Conservation (phyloP, 2,113 vertebrate species). For the Eulacestoma nigropectus region DNA sequence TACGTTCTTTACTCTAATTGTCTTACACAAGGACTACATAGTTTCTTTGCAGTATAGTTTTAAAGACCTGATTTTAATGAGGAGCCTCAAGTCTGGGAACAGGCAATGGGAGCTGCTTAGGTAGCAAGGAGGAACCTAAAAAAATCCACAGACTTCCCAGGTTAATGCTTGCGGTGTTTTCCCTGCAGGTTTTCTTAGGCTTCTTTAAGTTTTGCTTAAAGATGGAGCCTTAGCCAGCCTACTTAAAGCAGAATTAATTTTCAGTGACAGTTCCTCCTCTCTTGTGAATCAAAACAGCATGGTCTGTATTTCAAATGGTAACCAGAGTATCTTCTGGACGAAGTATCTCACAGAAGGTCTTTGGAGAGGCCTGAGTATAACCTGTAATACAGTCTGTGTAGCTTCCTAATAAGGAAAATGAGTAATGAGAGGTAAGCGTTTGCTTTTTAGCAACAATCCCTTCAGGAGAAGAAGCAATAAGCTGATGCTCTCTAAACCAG, state of each 20-base stretch:
- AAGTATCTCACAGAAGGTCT: not conserved
- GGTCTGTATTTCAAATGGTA: slow-evolving; percentile 5
- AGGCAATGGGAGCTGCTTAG: not conserved
- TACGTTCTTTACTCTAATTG: not conserved
- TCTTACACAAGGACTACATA: not conserved
- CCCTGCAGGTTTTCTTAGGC: not conserved
- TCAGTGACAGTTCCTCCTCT: not conserved
- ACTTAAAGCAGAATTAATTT: slow-evolving; percentile 30
- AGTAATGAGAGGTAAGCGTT: not conserved
- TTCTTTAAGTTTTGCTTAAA: not conserved
- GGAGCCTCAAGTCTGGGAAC: not conserved
- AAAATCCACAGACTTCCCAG: not conserved
- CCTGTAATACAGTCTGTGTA: not conserved
- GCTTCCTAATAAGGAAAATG: not conserved
- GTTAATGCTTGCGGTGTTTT: not conserved
- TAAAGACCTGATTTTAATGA: not conserved
- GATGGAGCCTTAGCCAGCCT: not conserved
- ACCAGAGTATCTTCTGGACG: not conserved
- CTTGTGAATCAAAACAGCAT: not conserved
- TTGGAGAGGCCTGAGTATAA: not conserved
- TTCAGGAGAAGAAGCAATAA: not conserved
- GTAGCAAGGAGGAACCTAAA: not conserved
- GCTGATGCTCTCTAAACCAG: not conserved
- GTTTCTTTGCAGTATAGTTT: not conserved
- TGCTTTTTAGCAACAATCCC: not conserved